Evolutionary conservation across 2,888 invertebrate genomes (phyloP), one percentile per base, ranked within the genome.

Genomic region (Dysmachus trigonus): DNA sequence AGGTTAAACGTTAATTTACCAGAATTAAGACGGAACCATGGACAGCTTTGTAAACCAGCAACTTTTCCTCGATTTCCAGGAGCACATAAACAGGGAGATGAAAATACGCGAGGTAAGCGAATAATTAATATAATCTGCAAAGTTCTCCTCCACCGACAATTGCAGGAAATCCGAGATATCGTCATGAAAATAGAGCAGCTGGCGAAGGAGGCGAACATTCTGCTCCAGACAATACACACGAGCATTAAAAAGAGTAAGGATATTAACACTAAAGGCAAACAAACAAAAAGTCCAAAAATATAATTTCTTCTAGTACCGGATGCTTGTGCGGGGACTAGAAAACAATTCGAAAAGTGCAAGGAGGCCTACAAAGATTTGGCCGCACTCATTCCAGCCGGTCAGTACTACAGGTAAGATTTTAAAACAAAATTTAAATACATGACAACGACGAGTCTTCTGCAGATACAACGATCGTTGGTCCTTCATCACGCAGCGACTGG

Each of bases 401-500:
- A 97, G 89, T 98, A 96, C 92, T 98, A 97, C 91, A 94, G 97
- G 94, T 94, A 91, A 88, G 35, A 71, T 30, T 31, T n/a, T 31
- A n/a, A n/a, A n/a, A n/a, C n/a, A n/a, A 3, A 53, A 73, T 13
- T 15, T 53, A 53, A 35, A n/a, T n/a, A n/a, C n/a, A n/a, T n/a
- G n/a, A n/a, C n/a, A 41, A 3, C 15, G 38, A 15, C 38, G 13
- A 41, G 13, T 0, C 7, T 27, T 1, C 5, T n/a, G n/a, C 89
- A 94, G 94, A 89, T 98, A 95, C 90, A 95, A 97, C 88, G 98
- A 98, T 89, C 96, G 97, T 89, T 98, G 98, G 98, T 94, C 96
- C 53, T 96, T 94, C 90, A 95, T 95, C 87, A 96, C 96, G 0
- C 98, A 98, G 90, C 93, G 96, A 74, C 93, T 97, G 88, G 95